Conservation (phyloP, 2,797 vertebrate genomes). For the Dryobates pubescens region DNA sequence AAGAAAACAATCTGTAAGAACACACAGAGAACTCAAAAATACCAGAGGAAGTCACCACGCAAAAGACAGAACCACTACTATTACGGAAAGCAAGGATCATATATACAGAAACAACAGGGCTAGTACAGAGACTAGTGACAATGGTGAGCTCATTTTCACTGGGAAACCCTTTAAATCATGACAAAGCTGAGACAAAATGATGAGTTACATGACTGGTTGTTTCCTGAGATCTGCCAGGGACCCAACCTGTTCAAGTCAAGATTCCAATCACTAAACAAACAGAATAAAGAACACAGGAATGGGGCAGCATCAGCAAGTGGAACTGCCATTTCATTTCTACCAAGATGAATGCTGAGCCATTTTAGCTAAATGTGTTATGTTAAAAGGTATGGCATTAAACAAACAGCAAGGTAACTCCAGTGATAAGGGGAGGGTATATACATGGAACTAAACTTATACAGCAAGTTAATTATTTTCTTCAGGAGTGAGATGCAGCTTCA, state of each 20-base stretch:
- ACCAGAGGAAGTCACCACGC: neutral
- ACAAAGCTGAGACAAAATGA: neutral
- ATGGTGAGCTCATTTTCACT: neutral
- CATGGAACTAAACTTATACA: neutral
- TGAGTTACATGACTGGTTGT: constrained; percentile 5
- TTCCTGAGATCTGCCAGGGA: constrained; percentile 45
- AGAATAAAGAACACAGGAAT: constrained; percentile 17
- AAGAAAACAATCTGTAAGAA: constrained; percentile 8
- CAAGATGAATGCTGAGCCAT: neutral
- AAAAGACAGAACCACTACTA: neutral
- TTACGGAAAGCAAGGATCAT: neutral
- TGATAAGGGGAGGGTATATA: neutral
- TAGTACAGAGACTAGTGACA: neutral
- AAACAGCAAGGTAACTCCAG: neutral
- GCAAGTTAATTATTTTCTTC: constrained; percentile 36
- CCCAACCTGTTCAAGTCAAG: constrained; percentile 12
- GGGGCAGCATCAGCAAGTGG: neutral
- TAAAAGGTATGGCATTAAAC: neutral
- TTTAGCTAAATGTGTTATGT: neutral
- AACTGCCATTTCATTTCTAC: neutral
- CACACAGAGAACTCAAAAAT: neutral
- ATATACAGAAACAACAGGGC: neutral
- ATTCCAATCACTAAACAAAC: constrained; percentile 8
- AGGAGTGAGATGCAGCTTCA: constrained; percentile 33
- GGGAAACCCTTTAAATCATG: neutral